These are phyloP conservation scores for Lobophora halterata DNA, from an alignment of 2,888 invertebrate species.

Conservation along the genomic window DNA sequence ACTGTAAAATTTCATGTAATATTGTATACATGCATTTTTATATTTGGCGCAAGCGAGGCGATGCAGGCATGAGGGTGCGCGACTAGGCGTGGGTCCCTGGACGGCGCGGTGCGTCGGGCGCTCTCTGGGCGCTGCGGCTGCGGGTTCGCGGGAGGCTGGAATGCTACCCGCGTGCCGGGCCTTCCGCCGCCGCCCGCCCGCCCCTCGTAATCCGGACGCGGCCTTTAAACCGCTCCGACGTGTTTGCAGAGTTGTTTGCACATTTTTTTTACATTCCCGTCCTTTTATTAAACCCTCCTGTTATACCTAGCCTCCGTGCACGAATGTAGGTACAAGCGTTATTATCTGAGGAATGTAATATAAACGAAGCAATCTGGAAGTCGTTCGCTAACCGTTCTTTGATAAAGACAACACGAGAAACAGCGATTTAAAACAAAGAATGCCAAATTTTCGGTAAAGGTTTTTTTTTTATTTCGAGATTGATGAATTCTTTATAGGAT, in stretches of 20 bases:
- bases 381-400: conserved; percentile 15
- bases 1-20: too few species aligned
- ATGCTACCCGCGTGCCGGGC: conserved; percentile 55
- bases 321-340: conserved; percentile 24
- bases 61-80: too few species aligned
- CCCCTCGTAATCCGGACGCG: conserved; percentile 78
- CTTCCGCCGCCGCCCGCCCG: conserved; percentile 55
- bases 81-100: background rate
- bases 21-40: too few species aligned
- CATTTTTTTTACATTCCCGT: conserved; percentile 78
- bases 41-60: too few species aligned
- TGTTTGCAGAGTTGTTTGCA: conserved; percentile 79
- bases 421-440: conserved; percentile 20
- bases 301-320: conserved; percentile 41
- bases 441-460: conserved; percentile 27
- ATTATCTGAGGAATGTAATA: conserved; percentile 28
- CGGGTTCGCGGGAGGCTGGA: conserved; percentile 67
- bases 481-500: conserved; percentile 30
- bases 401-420: conserved; percentile 27
- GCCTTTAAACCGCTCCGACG: conserved; percentile 79
- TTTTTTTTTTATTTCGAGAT: conserved; percentile 36
- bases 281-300: conserved; percentile 69
- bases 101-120: conserved; percentile 32
- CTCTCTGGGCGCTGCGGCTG: conserved; percentile 58
- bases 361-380: conserved; percentile 25